phyloP scores from a whole-genome alignment of 2,888 invertebrate species.

The Azorinus chamasolen region DNA sequence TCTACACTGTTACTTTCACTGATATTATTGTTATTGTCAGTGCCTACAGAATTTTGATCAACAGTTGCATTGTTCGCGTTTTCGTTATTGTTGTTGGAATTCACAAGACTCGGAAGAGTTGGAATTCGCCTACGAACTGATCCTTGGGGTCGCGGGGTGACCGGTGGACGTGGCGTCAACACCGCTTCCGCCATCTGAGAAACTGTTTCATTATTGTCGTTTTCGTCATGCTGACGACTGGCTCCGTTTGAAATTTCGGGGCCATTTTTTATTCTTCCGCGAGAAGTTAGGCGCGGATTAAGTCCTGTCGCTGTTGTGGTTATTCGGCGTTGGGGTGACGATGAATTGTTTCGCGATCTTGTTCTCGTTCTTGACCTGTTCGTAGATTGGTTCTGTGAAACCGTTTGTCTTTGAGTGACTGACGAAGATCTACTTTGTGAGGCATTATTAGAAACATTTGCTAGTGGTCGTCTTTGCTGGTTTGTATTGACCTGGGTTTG shows the following conservation, averaged over 20 bases:
- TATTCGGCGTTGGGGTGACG: constrained; percentile 44
- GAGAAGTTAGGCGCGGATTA: constrained; percentile 46
- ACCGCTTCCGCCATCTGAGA: constrained; percentile 10
- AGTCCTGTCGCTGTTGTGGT: constrained; percentile 41
- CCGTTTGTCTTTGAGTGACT: constrained; percentile 14
- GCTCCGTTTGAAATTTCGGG: constrained; percentile 5
- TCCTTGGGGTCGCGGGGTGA: constrained; percentile 56
- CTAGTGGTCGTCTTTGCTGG: not conserved
- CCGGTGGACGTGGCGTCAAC: constrained; percentile 62
- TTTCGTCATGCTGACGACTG: constrained; percentile 2
- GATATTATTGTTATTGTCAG: constrained; percentile 43
- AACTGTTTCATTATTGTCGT: constrained; percentile 1
- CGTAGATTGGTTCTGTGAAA: constrained; percentile 7
- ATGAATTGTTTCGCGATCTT: constrained; percentile 27
- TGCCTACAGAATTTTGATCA: constrained; percentile 19
- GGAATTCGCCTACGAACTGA: constrained; percentile 64
- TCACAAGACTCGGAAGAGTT: constrained; percentile 68
- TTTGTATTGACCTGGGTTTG: not conserved
- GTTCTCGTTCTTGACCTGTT: constrained; percentile 41
- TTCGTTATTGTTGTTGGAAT: constrained; percentile 38
- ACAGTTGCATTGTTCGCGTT: not conserved
- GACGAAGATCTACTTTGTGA: not conserved
- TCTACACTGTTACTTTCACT: constrained; percentile 1
- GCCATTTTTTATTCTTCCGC: constrained; percentile 57
- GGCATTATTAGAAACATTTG: constrained; percentile 18